A percentile compares a stretch with the other conserved stretches of the same genome.
Conservation (phyloP, 2,113 vertebrate genomes). For the Nycticryphes semicollaris region DNA sequence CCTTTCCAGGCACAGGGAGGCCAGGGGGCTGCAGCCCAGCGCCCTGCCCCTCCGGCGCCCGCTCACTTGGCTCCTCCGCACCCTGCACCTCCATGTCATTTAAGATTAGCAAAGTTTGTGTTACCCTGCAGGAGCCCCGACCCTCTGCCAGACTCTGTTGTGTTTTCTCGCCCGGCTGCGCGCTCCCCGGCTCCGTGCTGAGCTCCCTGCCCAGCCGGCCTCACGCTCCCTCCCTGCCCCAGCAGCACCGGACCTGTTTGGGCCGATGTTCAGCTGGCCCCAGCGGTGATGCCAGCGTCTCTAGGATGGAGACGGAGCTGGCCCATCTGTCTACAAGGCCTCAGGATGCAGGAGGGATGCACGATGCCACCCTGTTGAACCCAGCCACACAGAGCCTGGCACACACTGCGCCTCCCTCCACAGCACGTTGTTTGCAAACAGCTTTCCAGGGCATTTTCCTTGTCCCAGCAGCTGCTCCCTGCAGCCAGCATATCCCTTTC, state of each 20-base stretch:
- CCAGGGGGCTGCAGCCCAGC: background rate
- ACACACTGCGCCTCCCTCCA: background rate
- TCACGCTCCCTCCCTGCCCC: rapidly evolving
- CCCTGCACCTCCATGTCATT: background rate
- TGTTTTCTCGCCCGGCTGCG: background rate
- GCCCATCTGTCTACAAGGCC: rapidly evolving
- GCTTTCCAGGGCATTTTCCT: background rate
- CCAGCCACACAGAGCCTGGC: rapidly evolving
- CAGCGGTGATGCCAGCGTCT: background rate
- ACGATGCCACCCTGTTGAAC: rapidly evolving
- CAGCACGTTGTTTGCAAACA: constrained; percentile 13
- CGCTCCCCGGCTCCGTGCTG: background rate
- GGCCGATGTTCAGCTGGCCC: background rate
- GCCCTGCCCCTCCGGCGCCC: background rate
- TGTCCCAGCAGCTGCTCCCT: background rate
- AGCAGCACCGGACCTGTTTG: rapidly evolving
- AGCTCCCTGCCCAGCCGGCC: background rate
- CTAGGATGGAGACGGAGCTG: background rate
- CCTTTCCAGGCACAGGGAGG: background rate
- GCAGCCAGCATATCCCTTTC: background rate
- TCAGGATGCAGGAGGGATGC: rapidly evolving
- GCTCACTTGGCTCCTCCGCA: background rate
- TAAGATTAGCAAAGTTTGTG: background rate
- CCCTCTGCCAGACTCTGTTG: background rate
- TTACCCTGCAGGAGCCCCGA: background rate